Conservation (phyloP, 2,888 invertebrate species). For the Ectobius pallidus region DNA sequence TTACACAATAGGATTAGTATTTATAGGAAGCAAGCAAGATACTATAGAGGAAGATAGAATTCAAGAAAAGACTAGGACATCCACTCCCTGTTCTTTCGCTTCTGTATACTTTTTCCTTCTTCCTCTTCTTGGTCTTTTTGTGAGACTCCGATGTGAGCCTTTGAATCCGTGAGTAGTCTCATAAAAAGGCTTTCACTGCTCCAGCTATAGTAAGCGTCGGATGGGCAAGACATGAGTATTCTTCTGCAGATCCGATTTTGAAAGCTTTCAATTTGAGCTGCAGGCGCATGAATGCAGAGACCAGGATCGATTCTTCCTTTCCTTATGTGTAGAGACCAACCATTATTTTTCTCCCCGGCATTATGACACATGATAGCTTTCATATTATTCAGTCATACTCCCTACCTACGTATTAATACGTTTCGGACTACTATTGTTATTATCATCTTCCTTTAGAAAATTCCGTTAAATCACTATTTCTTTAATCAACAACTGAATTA, state of each 20-base stretch:
- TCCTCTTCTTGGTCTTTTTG: too few species aligned
- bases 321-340: conserved; percentile 5
- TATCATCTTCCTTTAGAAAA: too few species aligned
- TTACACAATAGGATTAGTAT: not conserved
- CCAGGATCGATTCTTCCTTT: conserved; percentile 8
- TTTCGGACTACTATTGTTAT: too few species aligned
- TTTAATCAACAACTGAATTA: too few species aligned
- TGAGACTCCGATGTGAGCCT: conserved; percentile 1
- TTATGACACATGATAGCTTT: too few species aligned
- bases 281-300: not conserved
- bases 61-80: conserved; percentile 26
- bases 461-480: too few species aligned
- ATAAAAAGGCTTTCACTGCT: conserved; percentile 38
- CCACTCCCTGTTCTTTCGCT: conserved; percentile 30
- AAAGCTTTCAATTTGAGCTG: conserved; percentile 40
- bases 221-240: conserved; percentile 32
- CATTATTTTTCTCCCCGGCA: too few species aligned
- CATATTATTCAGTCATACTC: too few species aligned
- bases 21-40: conserved; percentile 17
- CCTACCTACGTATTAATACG: too few species aligned
- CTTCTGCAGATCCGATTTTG: conserved; percentile 42
- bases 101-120: not conserved
- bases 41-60: conserved; percentile 27
- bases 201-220: conserved; percentile 16
- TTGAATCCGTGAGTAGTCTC: conserved; percentile 33